These are phyloP conservation scores for Amiota communis DNA, from an alignment of 2,888 invertebrate species.

Conservation along the genomic window DNA sequence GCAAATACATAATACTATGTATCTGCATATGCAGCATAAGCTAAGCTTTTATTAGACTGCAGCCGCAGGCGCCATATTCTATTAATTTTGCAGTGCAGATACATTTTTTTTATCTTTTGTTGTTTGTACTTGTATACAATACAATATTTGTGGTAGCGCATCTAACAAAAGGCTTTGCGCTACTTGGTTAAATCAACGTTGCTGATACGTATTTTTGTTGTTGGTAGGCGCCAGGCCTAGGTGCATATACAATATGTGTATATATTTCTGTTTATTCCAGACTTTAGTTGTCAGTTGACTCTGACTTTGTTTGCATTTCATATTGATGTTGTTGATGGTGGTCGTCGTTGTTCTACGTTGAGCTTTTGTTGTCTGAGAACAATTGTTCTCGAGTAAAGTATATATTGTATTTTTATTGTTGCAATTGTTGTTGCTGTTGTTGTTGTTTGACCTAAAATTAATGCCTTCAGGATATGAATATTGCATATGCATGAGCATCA, in stretches of 20 bases:
- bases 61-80: constrained; percentile 54
- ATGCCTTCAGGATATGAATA: constrained; percentile 40
- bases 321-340: not conserved
- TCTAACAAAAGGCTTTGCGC: constrained; percentile 28
- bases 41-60: constrained; percentile 30
- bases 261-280: not conserved
- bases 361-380: constrained; percentile 13
- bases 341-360: not conserved
- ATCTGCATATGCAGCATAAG: constrained; percentile 20
- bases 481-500: constrained; percentile 37
- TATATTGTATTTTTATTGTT: constrained; percentile 19
- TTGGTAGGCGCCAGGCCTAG: constrained; percentile 21
- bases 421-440: constrained; percentile 35
- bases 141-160: constrained; percentile 30
- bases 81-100: constrained; percentile 33
- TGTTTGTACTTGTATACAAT: constrained; percentile 13
- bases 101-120: constrained; percentile 15
- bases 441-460: constrained; percentile 51
- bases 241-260: too few species aligned
- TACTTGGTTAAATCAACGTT: constrained; percentile 38
- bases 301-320: too few species aligned
- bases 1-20: not conserved
- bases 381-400: constrained; percentile 10
- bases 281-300: not conserved
- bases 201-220: constrained; percentile 36